Base-by-base conservation (phyloP, 2,113 vertebrate genomes). In the Larimichthys crocea region DNA sequence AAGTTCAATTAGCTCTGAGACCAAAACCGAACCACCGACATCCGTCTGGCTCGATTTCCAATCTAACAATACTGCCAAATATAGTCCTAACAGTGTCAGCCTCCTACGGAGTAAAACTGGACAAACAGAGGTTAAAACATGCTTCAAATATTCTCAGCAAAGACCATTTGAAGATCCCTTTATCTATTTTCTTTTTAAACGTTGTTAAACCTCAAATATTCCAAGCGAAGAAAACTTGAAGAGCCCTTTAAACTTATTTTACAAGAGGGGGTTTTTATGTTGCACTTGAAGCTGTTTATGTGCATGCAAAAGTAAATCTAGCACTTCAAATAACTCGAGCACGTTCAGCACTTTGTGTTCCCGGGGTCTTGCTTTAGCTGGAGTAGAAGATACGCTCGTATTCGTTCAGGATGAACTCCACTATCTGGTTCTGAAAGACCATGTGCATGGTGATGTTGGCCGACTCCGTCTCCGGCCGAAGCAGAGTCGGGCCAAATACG, bases 381-480 rank as follows among this genome's bases (percentile, higher is more conserved):
- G 90, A 95, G 0, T 82, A 88, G 93, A 99, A 99, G 87, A 99
- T 94, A 10, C 92, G 84, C 0, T 95, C 44, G 12, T 95, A 97
- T 69, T 98, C 95, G n/a, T 95, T 97, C 63, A 99, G 95, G 89
- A 98, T 93, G 60, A 97, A 95, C 86, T 99, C 98, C 59, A 99
- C 97, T 60, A 99, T 97, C 94, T 99, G 98, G 94, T 98, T 99
- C 95, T 99, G 98, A 91, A 96, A 98, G 82, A 98, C 96, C 97
- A 97, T 99, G 94, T 97, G 94, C 95, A 98, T 95, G 31, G 97
- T 91, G 89, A 99, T 96, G 95, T 94, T 98, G 16, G 85, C 35
- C 0, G 95, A 95, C 90, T 99, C 97, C 0, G 55, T 89, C 67
- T 96, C 96, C 0, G 98, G 97, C 24, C 96, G 95, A 69, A 99